Evolutionary conservation across 2,797 vertebrate genomes (phyloP).

Genomic region (Crenuchus spilurus): DNA sequence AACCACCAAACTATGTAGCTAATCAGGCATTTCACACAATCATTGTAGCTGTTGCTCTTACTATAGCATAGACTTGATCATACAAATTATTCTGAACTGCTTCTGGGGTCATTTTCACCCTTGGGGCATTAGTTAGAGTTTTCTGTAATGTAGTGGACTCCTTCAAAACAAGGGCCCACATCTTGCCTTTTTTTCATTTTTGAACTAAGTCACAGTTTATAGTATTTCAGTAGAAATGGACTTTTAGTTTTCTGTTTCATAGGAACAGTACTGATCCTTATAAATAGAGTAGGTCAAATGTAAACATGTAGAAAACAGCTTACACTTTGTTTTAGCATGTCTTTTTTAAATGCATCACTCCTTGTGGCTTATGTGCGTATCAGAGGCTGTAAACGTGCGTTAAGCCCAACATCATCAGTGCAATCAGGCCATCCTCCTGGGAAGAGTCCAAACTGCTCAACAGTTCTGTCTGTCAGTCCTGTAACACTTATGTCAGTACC

Average conservation of each 20-base stretch:
- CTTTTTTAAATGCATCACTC: constrained; percentile 42
- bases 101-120: constrained; percentile 36
- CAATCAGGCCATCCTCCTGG: constrained; percentile 43
- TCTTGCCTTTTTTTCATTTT: constrained; percentile 34
- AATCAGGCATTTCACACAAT: constrained; percentile 73
- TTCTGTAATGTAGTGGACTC: constrained; percentile 23
- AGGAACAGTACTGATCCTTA: constrained; percentile 24
- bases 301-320: constrained; percentile 65
- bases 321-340: constrained; percentile 64
- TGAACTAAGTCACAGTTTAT: constrained; percentile 26
- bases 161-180: constrained; percentile 26
- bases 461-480: constrained; percentile 50
- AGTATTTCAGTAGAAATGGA: constrained; percentile 31
- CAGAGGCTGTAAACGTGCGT: constrained; percentile 42
- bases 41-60: constrained; percentile 60
- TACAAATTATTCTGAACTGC: constrained; percentile 54
- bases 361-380: constrained; percentile 25
- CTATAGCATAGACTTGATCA: constrained; percentile 52
- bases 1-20: constrained; percentile 99
- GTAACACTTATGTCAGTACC: constrained; percentile 46
- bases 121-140: constrained; percentile 25
- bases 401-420: constrained; percentile 42
- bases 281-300: constrained; percentile 33
- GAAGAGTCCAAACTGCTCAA: constrained; percentile 45
- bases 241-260: constrained; percentile 29